Evolutionary conservation across 2,888 invertebrate species (phyloP).

Genomic region (Eurois occulta): DNA sequence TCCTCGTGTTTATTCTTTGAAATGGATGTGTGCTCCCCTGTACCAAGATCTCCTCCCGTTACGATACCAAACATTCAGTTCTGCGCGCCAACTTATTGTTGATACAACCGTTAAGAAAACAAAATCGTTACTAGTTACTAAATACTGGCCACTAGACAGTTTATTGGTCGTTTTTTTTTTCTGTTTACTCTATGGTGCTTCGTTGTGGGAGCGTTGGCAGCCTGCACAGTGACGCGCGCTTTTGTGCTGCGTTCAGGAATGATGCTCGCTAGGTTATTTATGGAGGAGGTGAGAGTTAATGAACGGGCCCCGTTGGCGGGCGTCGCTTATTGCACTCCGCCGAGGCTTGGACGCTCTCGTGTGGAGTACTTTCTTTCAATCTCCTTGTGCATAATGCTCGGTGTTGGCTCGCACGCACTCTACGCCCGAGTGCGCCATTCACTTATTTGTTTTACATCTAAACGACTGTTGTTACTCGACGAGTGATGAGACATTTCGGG

Average conservation of each 20-base stretch:
- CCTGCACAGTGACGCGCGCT: conserved; percentile 73
- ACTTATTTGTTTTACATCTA: conserved; percentile 88
- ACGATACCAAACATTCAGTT: conserved; percentile 75
- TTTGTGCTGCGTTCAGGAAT: conserved; percentile 75
- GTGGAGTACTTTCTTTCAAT: conserved; percentile 89
- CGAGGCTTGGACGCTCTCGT: conserved; percentile 87
- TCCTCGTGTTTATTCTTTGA: conserved; percentile 88
- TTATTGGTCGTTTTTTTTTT: conserved; percentile 80
- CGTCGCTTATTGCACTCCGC: conserved; percentile 88
- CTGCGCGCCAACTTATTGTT: conserved; percentile 78
- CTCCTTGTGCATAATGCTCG: conserved; percentile 88
- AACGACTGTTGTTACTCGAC: conserved; percentile 82
- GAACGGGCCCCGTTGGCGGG: conserved; percentile 84
- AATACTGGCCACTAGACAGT: conserved; percentile 75
- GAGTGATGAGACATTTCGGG: conserved; percentile 83
- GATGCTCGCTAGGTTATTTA: conserved; percentile 80
- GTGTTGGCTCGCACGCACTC: conserved; percentile 86
- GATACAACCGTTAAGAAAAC: conserved; percentile 82
- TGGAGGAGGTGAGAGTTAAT: conserved; percentile 86
- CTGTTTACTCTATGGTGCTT: conserved; percentile 75
- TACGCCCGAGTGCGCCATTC: conserved; percentile 82
- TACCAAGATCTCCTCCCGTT: conserved; percentile 71
- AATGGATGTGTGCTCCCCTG: conserved; percentile 85
- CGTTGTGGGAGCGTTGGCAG: conserved; percentile 75
- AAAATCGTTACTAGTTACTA: conserved; percentile 76